Percentiles rank a stretch among this genome's conserved stretches.
Evolutionary conservation across 30 jellyfish, hydroid and myxozoan species (phyloP).

Genomic region (Turritopsis rubra): DNA sequence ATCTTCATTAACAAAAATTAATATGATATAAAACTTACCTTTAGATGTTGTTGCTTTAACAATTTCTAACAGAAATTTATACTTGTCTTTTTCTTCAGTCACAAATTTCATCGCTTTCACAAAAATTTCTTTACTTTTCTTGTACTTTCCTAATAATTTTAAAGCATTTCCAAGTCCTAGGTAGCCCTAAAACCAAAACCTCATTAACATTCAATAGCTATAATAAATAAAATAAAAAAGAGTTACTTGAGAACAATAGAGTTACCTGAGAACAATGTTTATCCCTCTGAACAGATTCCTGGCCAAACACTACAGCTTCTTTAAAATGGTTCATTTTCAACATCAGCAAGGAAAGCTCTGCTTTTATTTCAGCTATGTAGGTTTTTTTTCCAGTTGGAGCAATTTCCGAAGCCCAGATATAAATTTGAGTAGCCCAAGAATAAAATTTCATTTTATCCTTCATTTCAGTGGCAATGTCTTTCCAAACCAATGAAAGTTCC

Average conservation of each 20-base stretch:
- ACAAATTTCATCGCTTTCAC: neutral
- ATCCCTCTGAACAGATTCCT: neutral
- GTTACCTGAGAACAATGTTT: neutral
- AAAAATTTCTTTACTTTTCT: neutral
- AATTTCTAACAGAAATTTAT: neutral
- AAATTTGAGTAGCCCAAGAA: neutral
- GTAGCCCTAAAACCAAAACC: slow-evolving; percentile 1
- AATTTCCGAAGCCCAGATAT: slow-evolving; percentile 1
- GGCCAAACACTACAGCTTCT: neutral
- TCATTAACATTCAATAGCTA: no score
- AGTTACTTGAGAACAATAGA: neutral
- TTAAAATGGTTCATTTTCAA: neutral
- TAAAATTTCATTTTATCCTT: neutral
- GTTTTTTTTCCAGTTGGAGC: neutral
- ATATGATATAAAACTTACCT: no score
- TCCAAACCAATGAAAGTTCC: neutral
- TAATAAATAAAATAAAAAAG: neutral
- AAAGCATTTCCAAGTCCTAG: neutral
- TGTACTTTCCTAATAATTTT: neutral
- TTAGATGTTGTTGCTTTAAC: neutral
- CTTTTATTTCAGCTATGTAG: neutral
- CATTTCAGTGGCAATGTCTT: neutral
- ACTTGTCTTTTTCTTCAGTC: neutral
- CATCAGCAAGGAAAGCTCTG: neutral
- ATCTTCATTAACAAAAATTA: no score